Evolutionary conservation across 2,797 vertebrate species (phyloP).

Genomic region (Trachops cirrhosus): DNA sequence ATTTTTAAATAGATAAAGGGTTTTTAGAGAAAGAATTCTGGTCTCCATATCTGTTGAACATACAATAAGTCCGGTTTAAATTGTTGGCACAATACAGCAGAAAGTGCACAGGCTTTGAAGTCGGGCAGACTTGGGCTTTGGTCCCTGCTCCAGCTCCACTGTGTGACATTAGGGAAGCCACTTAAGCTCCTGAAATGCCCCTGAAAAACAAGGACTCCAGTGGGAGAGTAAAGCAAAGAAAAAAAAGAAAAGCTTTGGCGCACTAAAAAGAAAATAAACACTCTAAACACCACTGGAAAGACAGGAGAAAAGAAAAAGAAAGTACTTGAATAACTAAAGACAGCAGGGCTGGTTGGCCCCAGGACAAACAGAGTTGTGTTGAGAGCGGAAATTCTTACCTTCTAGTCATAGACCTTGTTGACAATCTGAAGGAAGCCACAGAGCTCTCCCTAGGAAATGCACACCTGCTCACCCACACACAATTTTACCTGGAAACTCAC

Average conservation of each 20-base stretch:
- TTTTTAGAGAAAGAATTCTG: not conserved
- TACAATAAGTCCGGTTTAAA: not conserved
- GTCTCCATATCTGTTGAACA: not conserved
- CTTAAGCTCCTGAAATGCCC: not conserved
- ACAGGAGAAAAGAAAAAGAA: not conserved
- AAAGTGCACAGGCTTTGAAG: not conserved
- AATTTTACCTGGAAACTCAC: not conserved
- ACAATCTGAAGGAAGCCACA: not conserved
- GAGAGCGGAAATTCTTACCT: constrained; percentile 21
- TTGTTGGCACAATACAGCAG: not conserved
- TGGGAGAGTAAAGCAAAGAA: not conserved
- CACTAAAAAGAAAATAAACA: not conserved
- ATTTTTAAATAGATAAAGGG: not conserved
- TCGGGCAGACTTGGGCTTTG: not conserved
- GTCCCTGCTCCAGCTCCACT: not conserved
- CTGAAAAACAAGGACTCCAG: not conserved
- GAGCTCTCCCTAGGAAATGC: not conserved
- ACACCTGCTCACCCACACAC: not conserved
- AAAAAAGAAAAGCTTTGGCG: not conserved
- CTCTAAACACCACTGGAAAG: not conserved
- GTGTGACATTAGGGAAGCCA: not conserved
- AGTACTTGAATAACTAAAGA: not conserved
- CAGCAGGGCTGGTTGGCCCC: not conserved
- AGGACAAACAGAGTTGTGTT: not conserved
- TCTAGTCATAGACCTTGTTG: not conserved